A percentile compares a stretch with the other conserved stretches of the same genome.
Evolutionary conservation across 2,888 invertebrate genomes (phyloP).

Genomic region (Ophonus ardosiacus): DNA sequence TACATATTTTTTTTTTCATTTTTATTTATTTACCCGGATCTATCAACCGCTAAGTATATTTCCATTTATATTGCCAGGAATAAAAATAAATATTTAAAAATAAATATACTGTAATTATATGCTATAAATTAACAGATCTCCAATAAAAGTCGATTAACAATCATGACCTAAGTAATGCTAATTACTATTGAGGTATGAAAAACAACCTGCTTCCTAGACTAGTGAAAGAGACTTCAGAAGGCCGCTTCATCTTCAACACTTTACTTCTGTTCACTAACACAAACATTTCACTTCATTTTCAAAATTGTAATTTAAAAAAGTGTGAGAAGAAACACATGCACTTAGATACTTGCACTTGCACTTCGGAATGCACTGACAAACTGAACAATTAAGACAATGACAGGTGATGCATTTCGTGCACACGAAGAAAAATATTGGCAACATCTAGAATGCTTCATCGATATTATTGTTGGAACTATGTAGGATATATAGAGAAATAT

Average conservation of each 20-base stretch:
- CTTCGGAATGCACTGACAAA: background rate
- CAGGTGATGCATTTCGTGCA: background rate
- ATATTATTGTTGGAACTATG: constrained; percentile 4
- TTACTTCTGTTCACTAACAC: background rate
- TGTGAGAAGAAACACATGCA: background rate
- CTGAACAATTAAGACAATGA: background rate
- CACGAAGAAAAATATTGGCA: constrained; percentile 1
- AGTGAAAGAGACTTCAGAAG: background rate
- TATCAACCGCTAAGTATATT: background rate
- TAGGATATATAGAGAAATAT: background rate
- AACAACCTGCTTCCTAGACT: constrained; percentile 20
- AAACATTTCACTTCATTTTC: no score
- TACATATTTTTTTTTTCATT: background rate
- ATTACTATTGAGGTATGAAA: background rate
- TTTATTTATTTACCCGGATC: background rate
- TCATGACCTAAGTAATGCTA: constrained; percentile 1
- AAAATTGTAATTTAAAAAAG: no score
- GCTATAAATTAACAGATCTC: background rate
- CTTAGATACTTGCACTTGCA: background rate
- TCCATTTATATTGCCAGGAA: background rate
- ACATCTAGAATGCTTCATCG: background rate
- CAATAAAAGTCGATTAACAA: background rate
- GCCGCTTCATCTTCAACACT: constrained; percentile 4
- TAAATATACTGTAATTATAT: background rate
- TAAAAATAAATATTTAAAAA: constrained; percentile 4